Percentiles rank a stretch among this genome's conserved stretches.
phyloP scores from a whole-genome alignment of 1,140 invertebrate species.

The Coptotermes formosanus region DNA sequence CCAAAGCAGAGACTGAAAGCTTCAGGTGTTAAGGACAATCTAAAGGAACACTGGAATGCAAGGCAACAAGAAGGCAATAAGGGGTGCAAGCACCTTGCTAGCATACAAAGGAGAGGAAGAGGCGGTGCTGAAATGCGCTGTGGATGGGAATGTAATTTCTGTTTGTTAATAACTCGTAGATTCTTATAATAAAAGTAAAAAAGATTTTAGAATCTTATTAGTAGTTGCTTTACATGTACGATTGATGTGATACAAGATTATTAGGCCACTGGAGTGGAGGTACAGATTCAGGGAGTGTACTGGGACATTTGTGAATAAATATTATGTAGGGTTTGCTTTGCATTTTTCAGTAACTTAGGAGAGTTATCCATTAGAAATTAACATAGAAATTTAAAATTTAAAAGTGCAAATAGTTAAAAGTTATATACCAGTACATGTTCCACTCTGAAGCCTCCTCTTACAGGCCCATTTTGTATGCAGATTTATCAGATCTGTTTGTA shows the following conservation, averaged over 20 bases:
- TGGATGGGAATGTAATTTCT: conserved; percentile 28
- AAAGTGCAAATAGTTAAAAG: background rate
- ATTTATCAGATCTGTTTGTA: conserved; percentile 25
- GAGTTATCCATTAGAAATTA: background rate
- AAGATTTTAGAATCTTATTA: conserved; percentile 32
- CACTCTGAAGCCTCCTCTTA: too few relatives aligned
- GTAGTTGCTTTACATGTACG: conserved; percentile 49
- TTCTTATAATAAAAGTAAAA: conserved; percentile 31
- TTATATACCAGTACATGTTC: background rate
- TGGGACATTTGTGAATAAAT: background rate
- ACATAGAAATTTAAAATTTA: background rate
- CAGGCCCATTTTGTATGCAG: conserved; percentile 28
- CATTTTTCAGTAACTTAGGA: background rate
- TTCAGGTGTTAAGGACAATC: conserved; percentile 30
- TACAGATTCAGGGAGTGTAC: background rate
- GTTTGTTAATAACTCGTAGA: conserved; percentile 33
- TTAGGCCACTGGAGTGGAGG: too few relatives aligned
- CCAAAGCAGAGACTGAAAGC: conserved; percentile 29
- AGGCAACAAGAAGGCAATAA: background rate
- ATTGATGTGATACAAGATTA: conserved; percentile 49
- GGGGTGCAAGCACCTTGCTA: too few relatives aligned
- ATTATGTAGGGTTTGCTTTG: background rate
- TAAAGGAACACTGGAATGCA: background rate
- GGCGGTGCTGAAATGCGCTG: background rate
- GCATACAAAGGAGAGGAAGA: too few relatives aligned